phyloP scores from a whole-genome alignment of 2,888 invertebrate genomes.

The Doris montereyensis region DNA sequence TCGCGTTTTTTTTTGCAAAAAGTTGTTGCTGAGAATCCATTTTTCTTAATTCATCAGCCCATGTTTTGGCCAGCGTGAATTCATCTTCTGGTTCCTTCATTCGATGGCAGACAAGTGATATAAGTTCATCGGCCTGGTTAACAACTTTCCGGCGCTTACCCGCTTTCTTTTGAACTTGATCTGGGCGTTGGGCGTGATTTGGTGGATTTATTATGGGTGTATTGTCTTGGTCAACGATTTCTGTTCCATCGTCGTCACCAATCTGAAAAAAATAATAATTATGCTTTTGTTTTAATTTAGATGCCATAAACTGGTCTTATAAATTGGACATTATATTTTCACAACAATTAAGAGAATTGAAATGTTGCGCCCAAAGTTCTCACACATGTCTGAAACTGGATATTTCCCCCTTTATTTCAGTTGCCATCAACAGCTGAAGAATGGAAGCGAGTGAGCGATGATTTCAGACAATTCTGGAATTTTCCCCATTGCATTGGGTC shows the following conservation, averaged over 20 bases:
- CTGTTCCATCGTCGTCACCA: neutral
- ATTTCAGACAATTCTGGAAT: constrained; percentile 9
- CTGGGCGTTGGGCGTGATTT: constrained; percentile 5
- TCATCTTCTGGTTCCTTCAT: constrained; percentile 13
- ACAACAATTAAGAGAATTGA: neutral
- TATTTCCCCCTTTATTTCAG: constrained; percentile 12
- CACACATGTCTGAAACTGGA: neutral
- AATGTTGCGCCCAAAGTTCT: neutral
- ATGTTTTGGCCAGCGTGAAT: neutral
- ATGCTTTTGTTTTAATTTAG: constrained; percentile 4
- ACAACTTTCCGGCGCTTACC: constrained; percentile 1
- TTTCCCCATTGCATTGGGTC: constrained; percentile 16
- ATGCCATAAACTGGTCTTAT: constrained; percentile 4
- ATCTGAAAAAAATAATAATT: neutral
- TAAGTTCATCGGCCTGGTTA: constrained; percentile 13
- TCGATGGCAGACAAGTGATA: constrained; percentile 11
- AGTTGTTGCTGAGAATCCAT: constrained; percentile 13
- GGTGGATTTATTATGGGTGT: constrained; percentile 15
- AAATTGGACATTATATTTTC: constrained; percentile 9
- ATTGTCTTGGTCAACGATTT: constrained; percentile 10
- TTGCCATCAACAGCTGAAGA: constrained; percentile 21
- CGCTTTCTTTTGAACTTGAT: constrained; percentile 5
- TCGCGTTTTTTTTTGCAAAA: neutral
- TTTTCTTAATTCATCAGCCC: constrained; percentile 6
- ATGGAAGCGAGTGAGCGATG: constrained; percentile 19